A percentile compares a stretch with the other conserved stretches of the same genome.
phyloP scores from a whole-genome alignment of 2,797 vertebrate species.

The Typhlichthys subterraneus region DNA sequence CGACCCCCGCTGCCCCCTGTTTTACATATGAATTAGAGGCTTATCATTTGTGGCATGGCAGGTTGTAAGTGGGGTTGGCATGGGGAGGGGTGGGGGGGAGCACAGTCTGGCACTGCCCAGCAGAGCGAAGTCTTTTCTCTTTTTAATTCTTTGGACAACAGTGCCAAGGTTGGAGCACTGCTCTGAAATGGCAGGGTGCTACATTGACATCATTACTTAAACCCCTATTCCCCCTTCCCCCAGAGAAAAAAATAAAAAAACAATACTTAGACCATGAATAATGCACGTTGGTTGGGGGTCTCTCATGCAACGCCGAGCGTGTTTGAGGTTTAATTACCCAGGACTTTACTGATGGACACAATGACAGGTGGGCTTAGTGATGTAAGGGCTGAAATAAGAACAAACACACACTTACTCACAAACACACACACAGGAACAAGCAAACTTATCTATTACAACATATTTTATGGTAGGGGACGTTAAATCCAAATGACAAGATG shows the following conservation, averaged over 20 bases:
- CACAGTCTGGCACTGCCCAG: constrained; percentile 45
- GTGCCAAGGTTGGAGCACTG: constrained; percentile 60
- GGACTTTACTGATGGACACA: constrained; percentile 63
- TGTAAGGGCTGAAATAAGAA: constrained; percentile 31
- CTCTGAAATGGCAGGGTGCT: constrained; percentile 54
- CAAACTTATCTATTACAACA: no score
- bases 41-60: constrained; percentile 62
- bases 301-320: constrained; percentile 56
- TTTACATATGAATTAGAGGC: constrained; percentile 72
- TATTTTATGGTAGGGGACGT: not conserved
- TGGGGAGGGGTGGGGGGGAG: not conserved
- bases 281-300: constrained; percentile 65
- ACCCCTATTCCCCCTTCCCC: constrained; percentile 26
- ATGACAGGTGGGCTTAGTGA: constrained; percentile 59
- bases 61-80: constrained; percentile 33
- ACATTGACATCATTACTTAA: constrained; percentile 71
- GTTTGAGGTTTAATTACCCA: constrained; percentile 70
- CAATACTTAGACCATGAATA: constrained; percentile 70
- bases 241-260: constrained; percentile 30
- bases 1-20: constrained; percentile 45
- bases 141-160: constrained; percentile 42
- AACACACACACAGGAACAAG: constrained; percentile 18
- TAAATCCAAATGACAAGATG: constrained; percentile 4
- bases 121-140: constrained; percentile 40
- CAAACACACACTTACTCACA: not conserved